Evolutionary conservation across 2,797 vertebrate genomes (phyloP), one percentile per base, ranked within the genome.

Genomic region (Cottoperca gobio): DNA sequence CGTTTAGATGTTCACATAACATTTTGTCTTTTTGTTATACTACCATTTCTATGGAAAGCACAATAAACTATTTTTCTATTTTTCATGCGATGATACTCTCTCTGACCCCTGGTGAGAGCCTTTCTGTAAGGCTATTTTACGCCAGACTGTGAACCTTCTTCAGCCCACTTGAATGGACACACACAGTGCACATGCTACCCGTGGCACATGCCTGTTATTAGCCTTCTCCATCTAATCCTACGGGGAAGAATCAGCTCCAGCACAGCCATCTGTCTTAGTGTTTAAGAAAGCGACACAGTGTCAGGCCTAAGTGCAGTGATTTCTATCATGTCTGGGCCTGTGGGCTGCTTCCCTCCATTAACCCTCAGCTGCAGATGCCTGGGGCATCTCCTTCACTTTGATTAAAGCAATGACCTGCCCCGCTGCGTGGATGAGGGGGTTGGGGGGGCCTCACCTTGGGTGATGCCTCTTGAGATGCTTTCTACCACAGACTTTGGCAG

Each of bases 321-420:
- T 90, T 87, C 76, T 78, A 60, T 84, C 70, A 70, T 53, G 83
- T 76, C 76, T 40, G 84, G 73, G 81, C 83, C 63, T 86, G 69
- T 33, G 62, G 76, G 64, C 79, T 60, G 55, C 69, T 66, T 86
- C 70, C 79, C 68, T 88, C 82, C 78, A 89, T 89, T 88, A 88
- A 83, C 83, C 80, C 81, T 66, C 64, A 53, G 61, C 79, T 39
- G 68, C 65, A 45, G 48, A 72, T 76, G 85, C 76, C 75, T 16
- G 54, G 39, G 75, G 85, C 71, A 14, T 79, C 73, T 81, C 68
- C 59, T 84, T 84, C 70, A 48, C 82, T 91, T 87, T 90, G 85
- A 92, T 90, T 88, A 86, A 86, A 86, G 80, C 81, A 78, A 57
- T 69, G 77, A 77, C 73, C 79, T 61, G 60, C 45, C 75, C 78